phyloP scores from a whole-genome alignment of 2,888 invertebrate species.

The Syrista parreyssii region DNA sequence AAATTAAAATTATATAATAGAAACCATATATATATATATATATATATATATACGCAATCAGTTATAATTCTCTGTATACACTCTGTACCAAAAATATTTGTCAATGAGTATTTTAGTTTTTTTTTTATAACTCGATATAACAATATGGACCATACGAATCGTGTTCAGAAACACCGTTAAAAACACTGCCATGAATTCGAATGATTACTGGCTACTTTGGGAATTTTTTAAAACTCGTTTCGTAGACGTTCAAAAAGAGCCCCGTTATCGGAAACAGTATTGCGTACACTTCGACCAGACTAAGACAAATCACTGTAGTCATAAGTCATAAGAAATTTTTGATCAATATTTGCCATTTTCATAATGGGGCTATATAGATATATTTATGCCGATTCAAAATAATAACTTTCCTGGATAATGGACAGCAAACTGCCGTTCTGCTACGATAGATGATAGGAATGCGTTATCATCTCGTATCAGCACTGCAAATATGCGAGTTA shows the following conservation, averaged over 20 bases:
- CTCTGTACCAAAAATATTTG: no score
- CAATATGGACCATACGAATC: no score
- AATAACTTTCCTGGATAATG: constrained; percentile 45
- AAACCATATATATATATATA: not conserved
- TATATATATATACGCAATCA: no score
- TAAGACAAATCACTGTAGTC: not conserved
- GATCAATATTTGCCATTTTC: constrained; percentile 38
- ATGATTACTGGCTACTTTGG: no score
- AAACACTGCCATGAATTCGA: no score
- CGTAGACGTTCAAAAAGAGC: no score
- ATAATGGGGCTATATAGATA: not conserved
- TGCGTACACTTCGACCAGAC: not conserved
- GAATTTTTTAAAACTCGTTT: no score
- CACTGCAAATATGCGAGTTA: constrained; percentile 50
- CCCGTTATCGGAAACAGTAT: no score
- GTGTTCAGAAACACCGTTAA: no score
- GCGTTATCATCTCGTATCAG: constrained; percentile 55
- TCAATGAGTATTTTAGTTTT: no score
- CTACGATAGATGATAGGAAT: constrained; percentile 47
- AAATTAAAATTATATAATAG: not conserved
- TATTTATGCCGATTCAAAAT: constrained; percentile 34
- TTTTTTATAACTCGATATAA: no score
- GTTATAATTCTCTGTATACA: no score
- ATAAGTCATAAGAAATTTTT: constrained; percentile 23
- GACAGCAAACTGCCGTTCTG: constrained; percentile 38